Evolutionary conservation across 2,888 invertebrate species (phyloP).

Genomic region (Thysanoteuthis rhombus): DNA sequence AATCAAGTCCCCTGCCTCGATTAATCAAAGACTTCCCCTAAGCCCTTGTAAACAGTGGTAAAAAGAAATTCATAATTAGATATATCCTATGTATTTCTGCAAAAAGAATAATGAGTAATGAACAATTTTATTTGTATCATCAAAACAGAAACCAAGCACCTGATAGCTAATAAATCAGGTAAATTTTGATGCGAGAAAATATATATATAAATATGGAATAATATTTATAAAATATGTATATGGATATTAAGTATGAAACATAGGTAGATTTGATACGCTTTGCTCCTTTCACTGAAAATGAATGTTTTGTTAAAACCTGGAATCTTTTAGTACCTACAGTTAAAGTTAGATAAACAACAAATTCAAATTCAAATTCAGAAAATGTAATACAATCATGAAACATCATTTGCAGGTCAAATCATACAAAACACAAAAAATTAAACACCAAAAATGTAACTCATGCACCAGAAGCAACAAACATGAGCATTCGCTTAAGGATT

Average conservation of each 20-base stretch:
- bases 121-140: not conserved
- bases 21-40: too few species aligned
- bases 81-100: not conserved
- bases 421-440: not conserved
- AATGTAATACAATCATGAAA: not conserved
- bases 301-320: not conserved
- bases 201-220: too few species aligned
- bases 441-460: not conserved
- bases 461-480: not conserved
- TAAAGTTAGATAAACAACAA: constrained; percentile 1
- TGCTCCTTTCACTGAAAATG: not conserved
- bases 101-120: not conserved
- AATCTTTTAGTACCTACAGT: not conserved
- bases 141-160: not conserved
- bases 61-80: too few species aligned
- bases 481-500: not conserved
- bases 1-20: too few species aligned
- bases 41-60: too few species aligned
- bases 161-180: not conserved
- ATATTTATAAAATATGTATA: too few species aligned
- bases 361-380: not conserved
- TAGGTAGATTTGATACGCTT: not conserved
- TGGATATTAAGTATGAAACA: too few species aligned
- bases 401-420: not conserved
- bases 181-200: not conserved